phyloP scores from a whole-genome alignment of 2,888 invertebrate species.

The Tachina lurida region DNA sequence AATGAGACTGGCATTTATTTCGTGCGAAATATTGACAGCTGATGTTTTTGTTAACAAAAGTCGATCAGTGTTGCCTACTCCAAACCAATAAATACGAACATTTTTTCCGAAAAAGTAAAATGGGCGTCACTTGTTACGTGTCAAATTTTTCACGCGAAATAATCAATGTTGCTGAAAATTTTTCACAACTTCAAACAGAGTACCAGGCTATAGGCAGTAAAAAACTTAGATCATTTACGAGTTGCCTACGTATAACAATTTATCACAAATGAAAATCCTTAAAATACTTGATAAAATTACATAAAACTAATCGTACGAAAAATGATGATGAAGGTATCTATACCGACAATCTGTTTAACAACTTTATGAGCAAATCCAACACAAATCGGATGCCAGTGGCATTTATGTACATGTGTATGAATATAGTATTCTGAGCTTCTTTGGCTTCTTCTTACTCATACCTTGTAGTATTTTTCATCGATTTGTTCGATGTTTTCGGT shows the following conservation, averaged over 20 bases:
- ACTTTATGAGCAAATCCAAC: slow-evolving; percentile 82
- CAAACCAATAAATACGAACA: too few relatives aligned
- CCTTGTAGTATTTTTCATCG: slow-evolving; percentile 30
- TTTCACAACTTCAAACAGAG: too few relatives aligned
- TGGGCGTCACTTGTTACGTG: too few relatives aligned
- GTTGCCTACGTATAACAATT: slow-evolving; percentile 53
- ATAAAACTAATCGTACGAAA: slow-evolving; percentile 81
- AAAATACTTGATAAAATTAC: slow-evolving; percentile 81
- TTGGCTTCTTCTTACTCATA: slow-evolving; percentile 51
- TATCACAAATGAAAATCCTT: slow-evolving; percentile 77
- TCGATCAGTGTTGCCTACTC: too few relatives aligned
- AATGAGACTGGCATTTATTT: too few relatives aligned
- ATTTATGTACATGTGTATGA: slow-evolving; percentile 29
- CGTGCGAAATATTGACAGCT: too few relatives aligned
- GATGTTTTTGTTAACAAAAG: too few relatives aligned
- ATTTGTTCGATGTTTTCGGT: slow-evolving; percentile 17
- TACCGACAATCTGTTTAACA: slow-evolving; percentile 82
- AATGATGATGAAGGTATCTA: slow-evolving; percentile 78
- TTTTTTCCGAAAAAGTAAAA: too few relatives aligned
- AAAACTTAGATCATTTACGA: slow-evolving; percentile 11
- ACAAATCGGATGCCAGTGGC: slow-evolving; percentile 79
- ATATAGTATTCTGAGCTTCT: slow-evolving; percentile 35
- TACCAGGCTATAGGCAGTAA: too few relatives aligned
- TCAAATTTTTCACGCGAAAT: too few relatives aligned
- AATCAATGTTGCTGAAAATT: too few relatives aligned